phyloP scores from a whole-genome alignment of 2,113 vertebrate genomes.

The Tichodroma muraria region DNA sequence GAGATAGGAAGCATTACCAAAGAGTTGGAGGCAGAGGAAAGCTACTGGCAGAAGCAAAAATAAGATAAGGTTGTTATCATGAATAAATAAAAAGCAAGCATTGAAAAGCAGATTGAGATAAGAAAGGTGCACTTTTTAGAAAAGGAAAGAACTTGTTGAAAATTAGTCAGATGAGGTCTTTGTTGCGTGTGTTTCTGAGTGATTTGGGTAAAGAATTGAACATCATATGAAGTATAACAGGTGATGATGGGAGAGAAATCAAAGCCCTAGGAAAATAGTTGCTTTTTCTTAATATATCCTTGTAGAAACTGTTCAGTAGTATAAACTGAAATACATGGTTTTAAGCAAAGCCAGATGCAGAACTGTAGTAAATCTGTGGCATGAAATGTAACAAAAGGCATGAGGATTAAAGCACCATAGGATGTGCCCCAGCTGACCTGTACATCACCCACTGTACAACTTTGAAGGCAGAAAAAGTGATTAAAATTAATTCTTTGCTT shows the following conservation, averaged over 20 bases:
- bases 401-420: neutral
- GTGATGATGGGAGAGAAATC: neutral
- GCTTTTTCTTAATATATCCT: neutral
- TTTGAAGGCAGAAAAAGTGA: neutral
- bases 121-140: neutral
- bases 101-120: neutral
- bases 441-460: neutral
- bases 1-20: neutral
- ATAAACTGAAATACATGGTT: neutral
- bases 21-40: neutral
- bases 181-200: neutral
- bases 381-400: neutral
- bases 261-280: neutral
- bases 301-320: neutral
- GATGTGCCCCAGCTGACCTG: neutral
- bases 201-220: neutral
- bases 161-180: neutral
- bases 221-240: neutral
- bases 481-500: neutral
- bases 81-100: neutral
- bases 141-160: neutral
- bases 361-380: neutral
- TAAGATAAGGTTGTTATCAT: neutral
- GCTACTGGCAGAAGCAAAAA: neutral
- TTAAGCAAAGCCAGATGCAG: neutral